Evolutionary conservation across 2,113 vertebrate genomes (phyloP), one percentile per base, ranked within the genome.

Genomic region (Brachyistius frenatus): DNA sequence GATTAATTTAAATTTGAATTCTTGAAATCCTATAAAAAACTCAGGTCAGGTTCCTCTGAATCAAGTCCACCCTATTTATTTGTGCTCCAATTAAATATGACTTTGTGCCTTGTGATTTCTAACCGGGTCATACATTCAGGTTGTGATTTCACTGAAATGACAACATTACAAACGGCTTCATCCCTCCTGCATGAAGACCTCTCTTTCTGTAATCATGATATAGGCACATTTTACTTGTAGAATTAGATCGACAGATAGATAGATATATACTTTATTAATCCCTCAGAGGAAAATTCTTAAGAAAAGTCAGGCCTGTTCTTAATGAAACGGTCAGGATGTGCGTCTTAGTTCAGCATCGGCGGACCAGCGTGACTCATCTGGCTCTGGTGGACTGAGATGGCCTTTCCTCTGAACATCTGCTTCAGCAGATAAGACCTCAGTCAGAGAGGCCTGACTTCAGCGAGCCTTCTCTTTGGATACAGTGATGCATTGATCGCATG

Each of bases 341-440:
- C 50, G 37, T 64, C 33, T 53, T 60, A 14, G 5, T 30, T 44
- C 46, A 36, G 33, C 46, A 44, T 36, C 54, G n/a, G 35, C 23
- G 36, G 15, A 2, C 32, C 37, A 35, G 47, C 4, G 13, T 80
- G 66, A 54, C 56, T 83, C 56, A 64, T 70, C 32, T 55, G 49
- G 1, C 61, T 80, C 30, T 23, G 33, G 8, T 31, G 5, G 57
- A 68, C 44, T 39, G 53, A 39, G 65, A 54, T 73, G 36, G 67
- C 31, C 9, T 60, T 72, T 32, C 36, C 54, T 46, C 35, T 56
- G 16, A 54, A 56, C 32, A 46, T 67, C 36, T 68, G 44, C 35
- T 30, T 30, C 5, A 23, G 31, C 16, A 61, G 46, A 77, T 49
- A 64, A 73, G 62, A 54, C 41, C 50, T 30, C 6, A 64, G 14